Percentiles rank a stretch among this genome's conserved stretches.
phyloP scores from a whole-genome alignment of 1,140 invertebrate genomes.

The Calephelis virginiensis region DNA sequence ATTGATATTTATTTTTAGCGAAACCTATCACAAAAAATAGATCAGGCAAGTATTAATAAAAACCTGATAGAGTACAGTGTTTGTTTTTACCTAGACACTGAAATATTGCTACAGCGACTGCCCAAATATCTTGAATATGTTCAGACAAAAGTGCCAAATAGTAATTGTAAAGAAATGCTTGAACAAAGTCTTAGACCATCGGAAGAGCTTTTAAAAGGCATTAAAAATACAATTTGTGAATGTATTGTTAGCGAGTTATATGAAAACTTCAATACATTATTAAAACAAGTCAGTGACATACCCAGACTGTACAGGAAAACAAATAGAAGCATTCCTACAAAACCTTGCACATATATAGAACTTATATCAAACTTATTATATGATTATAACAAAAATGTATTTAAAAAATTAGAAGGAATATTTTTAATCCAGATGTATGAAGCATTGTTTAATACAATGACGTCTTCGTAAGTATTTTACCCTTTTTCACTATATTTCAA shows the following conservation, averaged over 20 bases:
- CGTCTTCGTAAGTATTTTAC: constrained; percentile 81
- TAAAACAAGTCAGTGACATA: constrained; percentile 92
- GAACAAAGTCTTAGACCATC: constrained; percentile 75
- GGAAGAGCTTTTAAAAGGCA: constrained; percentile 65
- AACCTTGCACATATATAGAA: constrained; percentile 88
- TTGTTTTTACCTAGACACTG: constrained; percentile 55
- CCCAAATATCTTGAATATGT: constrained; percentile 70
- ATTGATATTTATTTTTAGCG: constrained; percentile 42
- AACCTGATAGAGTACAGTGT: constrained; percentile 60
- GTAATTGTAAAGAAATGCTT: constrained; percentile 50
- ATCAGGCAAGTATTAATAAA: constrained; percentile 59
- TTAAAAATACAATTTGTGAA: constrained; percentile 78
- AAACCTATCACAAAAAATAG: constrained; percentile 40
- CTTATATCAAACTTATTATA: constrained; percentile 82
- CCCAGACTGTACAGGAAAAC: constrained; percentile 95
- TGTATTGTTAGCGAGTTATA: constrained; percentile 80
- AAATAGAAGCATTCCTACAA: constrained; percentile 90
- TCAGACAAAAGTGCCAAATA: constrained; percentile 60
- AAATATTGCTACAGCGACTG: constrained; percentile 58
- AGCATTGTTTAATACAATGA: constrained; percentile 82
- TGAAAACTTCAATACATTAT: constrained; percentile 78
- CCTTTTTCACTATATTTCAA: constrained; percentile 10
- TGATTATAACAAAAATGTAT: constrained; percentile 81
- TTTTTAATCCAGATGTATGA: constrained; percentile 79
- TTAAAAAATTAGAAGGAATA: constrained; percentile 74